Conservation (phyloP, 1,140 invertebrate species). For the Neodiprion virginianus region DNA sequence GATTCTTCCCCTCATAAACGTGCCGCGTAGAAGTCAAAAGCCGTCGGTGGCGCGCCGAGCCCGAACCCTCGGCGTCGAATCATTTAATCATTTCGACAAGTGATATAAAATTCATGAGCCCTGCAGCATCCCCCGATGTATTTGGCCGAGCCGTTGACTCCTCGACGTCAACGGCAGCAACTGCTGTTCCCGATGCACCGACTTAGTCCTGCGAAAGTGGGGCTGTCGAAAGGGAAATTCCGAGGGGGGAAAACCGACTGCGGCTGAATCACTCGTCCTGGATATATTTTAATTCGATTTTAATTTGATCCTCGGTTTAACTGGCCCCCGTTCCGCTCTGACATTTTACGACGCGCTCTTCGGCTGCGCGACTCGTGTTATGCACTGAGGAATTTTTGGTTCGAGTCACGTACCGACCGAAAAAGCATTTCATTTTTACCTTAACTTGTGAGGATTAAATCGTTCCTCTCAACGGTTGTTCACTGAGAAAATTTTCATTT, state of each 20-base stretch:
- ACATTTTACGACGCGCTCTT: not conserved
- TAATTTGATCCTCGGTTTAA: constrained; percentile 49
- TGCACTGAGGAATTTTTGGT: too few species aligned
- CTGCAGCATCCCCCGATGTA: constrained; percentile 9
- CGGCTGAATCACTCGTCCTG: constrained; percentile 47
- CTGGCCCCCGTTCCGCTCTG: constrained; percentile 8
- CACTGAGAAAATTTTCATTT: too few species aligned
- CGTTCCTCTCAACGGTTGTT: too few species aligned
- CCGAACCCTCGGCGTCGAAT: constrained; percentile 32
- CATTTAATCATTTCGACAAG: constrained; percentile 51
- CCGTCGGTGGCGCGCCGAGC: constrained; percentile 25
- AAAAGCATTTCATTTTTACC: too few species aligned
- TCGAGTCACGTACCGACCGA: too few species aligned
- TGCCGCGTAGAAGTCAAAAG: constrained; percentile 34
- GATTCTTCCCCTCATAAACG: not conserved
- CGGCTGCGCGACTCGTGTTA: too few species aligned
- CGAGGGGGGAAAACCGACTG: constrained; percentile 22
- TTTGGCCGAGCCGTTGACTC: not conserved
- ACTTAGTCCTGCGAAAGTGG: not conserved
- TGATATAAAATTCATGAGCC: constrained; percentile 59
- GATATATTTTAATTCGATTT: constrained; percentile 54
- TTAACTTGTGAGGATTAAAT: too few species aligned
- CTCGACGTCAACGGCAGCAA: not conserved
- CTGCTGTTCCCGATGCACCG: not conserved
- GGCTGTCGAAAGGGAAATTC: not conserved